phyloP scores from a whole-genome alignment of 2,113 vertebrate species.

The Erythrocercus mccallii region DNA sequence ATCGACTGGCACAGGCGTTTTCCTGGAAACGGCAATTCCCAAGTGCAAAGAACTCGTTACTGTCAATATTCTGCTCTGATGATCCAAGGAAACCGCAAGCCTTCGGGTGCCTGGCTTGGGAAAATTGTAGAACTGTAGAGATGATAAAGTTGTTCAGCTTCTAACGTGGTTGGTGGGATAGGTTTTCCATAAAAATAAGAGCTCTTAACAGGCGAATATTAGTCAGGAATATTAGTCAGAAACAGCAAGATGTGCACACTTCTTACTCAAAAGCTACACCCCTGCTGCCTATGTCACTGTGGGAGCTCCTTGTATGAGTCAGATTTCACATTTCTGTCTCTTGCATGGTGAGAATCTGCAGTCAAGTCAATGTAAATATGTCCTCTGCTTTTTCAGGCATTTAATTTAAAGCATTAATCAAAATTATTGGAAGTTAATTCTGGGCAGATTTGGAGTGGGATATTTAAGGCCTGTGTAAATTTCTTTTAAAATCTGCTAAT shows the following conservation, averaged over 20 bases:
- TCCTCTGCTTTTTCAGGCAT: background rate
- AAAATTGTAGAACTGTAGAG: background rate
- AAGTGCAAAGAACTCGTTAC: rapidly evolving
- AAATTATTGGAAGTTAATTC: background rate
- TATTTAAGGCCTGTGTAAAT: background rate
- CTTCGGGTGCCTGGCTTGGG: background rate
- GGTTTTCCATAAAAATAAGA: background rate
- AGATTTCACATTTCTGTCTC: background rate
- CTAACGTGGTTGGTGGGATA: background rate
- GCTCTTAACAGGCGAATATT: background rate
- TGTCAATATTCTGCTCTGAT: background rate
- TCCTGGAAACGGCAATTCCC: background rate
- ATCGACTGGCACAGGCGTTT: background rate
- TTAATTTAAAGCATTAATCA: background rate
- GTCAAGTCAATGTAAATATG: background rate
- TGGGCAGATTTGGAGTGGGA: background rate
- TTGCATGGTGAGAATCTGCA: background rate
- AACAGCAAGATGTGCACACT: background rate
- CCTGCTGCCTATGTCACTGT: rapidly evolving
- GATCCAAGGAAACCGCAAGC: background rate
- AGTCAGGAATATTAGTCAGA: background rate
- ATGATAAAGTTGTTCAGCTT: background rate
- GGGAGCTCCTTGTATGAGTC: background rate
- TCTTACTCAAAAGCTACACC: background rate
- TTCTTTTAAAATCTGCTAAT: background rate